Percentiles rank a stretch among this genome's conserved stretches.
Evolutionary conservation across 1,140 invertebrate genomes (phyloP).

Genomic region (Acromyrmex charruanus): DNA sequence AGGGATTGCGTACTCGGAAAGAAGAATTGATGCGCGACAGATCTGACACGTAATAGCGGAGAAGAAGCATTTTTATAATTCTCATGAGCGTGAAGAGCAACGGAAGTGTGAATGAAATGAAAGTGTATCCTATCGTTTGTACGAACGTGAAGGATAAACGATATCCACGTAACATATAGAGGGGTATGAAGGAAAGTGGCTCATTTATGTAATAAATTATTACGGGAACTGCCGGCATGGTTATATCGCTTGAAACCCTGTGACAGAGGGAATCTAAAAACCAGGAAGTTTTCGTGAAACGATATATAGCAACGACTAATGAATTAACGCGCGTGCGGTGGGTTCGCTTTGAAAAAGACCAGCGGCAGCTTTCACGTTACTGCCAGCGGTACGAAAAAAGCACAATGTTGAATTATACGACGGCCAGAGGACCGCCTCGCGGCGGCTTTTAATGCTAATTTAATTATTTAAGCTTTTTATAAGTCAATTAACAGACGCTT

Average conservation of each 20-base stretch:
- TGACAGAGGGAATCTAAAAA: slow-evolving; percentile 77
- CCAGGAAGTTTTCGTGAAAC: slow-evolving; percentile 74
- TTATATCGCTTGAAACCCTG: slow-evolving; percentile 71
- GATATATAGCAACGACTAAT: slow-evolving; percentile 74
- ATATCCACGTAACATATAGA: slow-evolving; percentile 5
- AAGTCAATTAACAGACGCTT: slow-evolving; percentile 75
- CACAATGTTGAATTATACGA: slow-evolving; percentile 77
- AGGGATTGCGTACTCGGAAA: background rate
- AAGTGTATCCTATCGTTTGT: slow-evolving; percentile 1
- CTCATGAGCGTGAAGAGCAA: background rate
- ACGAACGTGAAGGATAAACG: slow-evolving; percentile 10
- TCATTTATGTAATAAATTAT: slow-evolving; percentile 74
- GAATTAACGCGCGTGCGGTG: slow-evolving; percentile 76
- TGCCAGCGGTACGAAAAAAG: slow-evolving; percentile 69
- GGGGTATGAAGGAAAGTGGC: slow-evolving; percentile 65
- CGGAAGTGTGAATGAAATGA: slow-evolving; percentile 2
- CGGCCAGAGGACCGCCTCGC: slow-evolving; percentile 53
- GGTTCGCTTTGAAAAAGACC: slow-evolving; percentile 75
- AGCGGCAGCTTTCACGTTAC: slow-evolving; percentile 72
- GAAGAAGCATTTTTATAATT: background rate
- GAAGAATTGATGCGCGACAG: slow-evolving; percentile 26
- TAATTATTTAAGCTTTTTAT: slow-evolving; percentile 79
- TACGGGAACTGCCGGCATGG: slow-evolving; percentile 63
- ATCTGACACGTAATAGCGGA: background rate
- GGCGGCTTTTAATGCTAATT: slow-evolving; percentile 78